Percentiles rank a stretch among this genome's conserved stretches.
phyloP scores from a whole-genome alignment of 2,113 vertebrate genomes.

The Cyprinodon brontotheroides region DNA sequence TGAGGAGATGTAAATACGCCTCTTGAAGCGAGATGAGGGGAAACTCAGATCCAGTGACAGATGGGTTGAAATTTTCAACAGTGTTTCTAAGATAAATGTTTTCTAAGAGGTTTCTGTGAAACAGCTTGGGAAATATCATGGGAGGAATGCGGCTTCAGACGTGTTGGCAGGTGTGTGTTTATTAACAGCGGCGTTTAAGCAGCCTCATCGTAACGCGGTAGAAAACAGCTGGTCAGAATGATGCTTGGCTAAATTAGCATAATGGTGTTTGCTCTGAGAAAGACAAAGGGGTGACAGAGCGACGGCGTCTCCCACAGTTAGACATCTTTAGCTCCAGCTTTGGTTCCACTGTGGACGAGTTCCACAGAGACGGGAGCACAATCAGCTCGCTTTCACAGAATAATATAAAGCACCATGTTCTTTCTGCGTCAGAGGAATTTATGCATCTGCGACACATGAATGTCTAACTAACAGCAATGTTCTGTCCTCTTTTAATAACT shows the following conservation, averaged over 20 bases:
- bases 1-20: neutral
- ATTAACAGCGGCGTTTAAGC: neutral
- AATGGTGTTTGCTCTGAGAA: neutral
- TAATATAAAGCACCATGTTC: too few relatives aligned
- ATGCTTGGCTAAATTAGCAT: neutral
- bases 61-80: neutral
- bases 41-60: neutral
- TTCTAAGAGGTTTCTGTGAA: neutral
- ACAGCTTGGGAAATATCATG: constrained; percentile 1
- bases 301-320: neutral
- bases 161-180: constrained; percentile 1
- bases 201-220: neutral
- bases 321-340: neutral
- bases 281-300: neutral
- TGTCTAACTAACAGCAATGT: too few relatives aligned
- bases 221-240: constrained; percentile 1
- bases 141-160: neutral
- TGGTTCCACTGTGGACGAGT: neutral
- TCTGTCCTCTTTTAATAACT: too few relatives aligned
- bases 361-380: too few relatives aligned
- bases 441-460: neutral
- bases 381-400: too few relatives aligned
- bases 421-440: neutral
- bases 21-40: constrained; percentile 1
- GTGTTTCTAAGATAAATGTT: neutral